Conservation (phyloP, 2,888 invertebrate genomes). For the Ligdia adustata region DNA sequence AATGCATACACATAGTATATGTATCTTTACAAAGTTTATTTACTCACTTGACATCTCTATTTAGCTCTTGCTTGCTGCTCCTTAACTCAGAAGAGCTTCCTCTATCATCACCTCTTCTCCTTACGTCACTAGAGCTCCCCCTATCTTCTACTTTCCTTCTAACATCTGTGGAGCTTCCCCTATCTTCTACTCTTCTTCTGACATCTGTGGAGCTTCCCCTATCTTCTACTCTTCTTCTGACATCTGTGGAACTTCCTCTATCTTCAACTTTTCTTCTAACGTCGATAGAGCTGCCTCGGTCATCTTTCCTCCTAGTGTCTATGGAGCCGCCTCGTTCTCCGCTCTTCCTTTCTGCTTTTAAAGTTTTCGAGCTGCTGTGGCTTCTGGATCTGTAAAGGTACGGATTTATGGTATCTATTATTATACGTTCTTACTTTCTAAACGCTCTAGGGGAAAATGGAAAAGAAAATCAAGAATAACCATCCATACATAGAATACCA, state of each 20-base stretch:
- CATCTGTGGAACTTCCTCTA: slow-evolving; percentile 38
- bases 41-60: slow-evolving; percentile 70
- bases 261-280: slow-evolving; percentile 44
- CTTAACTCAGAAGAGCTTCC: slow-evolving; percentile 61
- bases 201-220: slow-evolving; percentile 22
- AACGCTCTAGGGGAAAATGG: too few relatives aligned
- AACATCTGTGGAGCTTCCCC: slow-evolving; percentile 41
- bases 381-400: slow-evolving; percentile 63
- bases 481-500: too few relatives aligned
- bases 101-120: slow-evolving; percentile 22
- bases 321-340: slow-evolving; percentile 38
- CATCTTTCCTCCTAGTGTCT: slow-evolving; percentile 48
- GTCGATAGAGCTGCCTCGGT: slow-evolving; percentile 30
- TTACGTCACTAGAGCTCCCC: slow-evolving; percentile 13
- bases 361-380: slow-evolving; percentile 76
- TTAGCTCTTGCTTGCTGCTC: slow-evolving; percentile 71
- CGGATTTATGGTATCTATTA: too few relatives aligned
- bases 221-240: slow-evolving; percentile 19
- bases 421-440: too few relatives aligned
- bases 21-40: background rate
- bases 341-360: slow-evolving; percentile 47
- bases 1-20: background rate
- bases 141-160: slow-evolving; percentile 42
- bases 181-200: slow-evolving; percentile 16
- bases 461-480: too few relatives aligned